A percentile compares a stretch with the other conserved stretches of the same genome.
phyloP scores from a whole-genome alignment of 1,140 invertebrate genomes.

The Cydia fagiglandana region DNA sequence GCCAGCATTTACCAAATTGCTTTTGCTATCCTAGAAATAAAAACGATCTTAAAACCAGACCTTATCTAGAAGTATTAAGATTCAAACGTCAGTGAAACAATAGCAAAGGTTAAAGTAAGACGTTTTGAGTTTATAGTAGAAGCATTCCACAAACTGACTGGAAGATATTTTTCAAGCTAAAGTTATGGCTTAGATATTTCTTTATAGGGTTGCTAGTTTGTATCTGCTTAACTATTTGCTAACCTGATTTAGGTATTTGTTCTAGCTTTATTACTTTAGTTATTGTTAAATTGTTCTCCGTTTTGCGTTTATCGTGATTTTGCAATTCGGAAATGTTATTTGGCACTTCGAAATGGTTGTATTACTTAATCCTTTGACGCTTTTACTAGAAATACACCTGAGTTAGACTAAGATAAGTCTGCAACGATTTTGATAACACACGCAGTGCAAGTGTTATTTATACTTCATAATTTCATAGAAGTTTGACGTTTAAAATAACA shows the following conservation, averaged over 20 bases:
- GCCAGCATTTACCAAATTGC: conserved; percentile 29
- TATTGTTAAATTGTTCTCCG: neutral
- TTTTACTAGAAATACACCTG: too few species aligned
- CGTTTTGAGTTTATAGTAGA: conserved; percentile 13
- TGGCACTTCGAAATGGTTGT: neutral
- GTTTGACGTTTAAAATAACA: too few species aligned
- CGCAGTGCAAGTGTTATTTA: too few species aligned
- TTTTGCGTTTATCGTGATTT: neutral
- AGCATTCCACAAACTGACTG: conserved; percentile 11
- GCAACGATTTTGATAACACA: too few species aligned
- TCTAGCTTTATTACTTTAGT: neutral
- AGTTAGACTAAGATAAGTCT: too few species aligned
- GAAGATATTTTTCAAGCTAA: conserved; percentile 13
- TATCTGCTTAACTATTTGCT: conserved; percentile 21
- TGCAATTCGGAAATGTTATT: neutral
- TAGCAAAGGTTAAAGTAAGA: conserved; percentile 2
- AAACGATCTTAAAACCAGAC: conserved; percentile 25
- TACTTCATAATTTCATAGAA: too few species aligned
- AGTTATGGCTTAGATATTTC: conserved; percentile 25
- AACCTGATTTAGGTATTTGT: conserved; percentile 11
- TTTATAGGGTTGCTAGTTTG: conserved; percentile 13
- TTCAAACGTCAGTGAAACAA: neutral
- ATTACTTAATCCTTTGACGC: neutral
- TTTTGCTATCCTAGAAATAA: conserved; percentile 26
- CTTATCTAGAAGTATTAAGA: conserved; percentile 30